Evolutionary conservation across 2,113 vertebrate genomes (phyloP), one percentile per base, ranked within the genome.

Genomic region (Vimba vimba): DNA sequence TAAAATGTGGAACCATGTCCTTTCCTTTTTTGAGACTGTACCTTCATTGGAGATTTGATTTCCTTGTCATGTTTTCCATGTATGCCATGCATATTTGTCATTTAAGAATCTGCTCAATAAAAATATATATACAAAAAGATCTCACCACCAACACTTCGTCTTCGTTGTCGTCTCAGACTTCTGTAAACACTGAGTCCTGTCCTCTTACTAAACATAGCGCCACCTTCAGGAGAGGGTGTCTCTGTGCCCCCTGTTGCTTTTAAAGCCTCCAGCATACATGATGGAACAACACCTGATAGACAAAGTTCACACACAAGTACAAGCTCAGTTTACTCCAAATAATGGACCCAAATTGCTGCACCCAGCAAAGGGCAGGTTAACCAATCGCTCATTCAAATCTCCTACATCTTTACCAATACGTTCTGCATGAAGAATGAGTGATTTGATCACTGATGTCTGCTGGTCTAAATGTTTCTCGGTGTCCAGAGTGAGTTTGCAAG

Each of bases 71-170:
- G 43, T 43, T 43, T 43, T 43, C 43, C 8, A 43, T 8, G 39
- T 43, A 43, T 43, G 39, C 39, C 39, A 43, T 43, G 43, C 8
- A 43, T 39, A 39, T 7, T 39, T 7, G 39, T 7, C 39, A 8
- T 43, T 43, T 43, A 43, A 43, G 2, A 43, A 43, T 10, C 43
- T 43, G 43, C 8, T 43, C 43, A 43, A 43, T 43, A 43, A 43
- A 43, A 43, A 43, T 10, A 43, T 2, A 43, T 10, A 9, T 43
- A 43, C 43, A 43, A 43, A 4, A 23, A 13, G 8, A 6, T 50
- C 89, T 88, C 68, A 91, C 91, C 91, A 76, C 91, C 90, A 45
- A 91, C 91, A 69, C 91, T 91, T 11, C 87, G 86, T 25, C 90
- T 86, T 43, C 89, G 73, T 47, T 91, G 91, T 12, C 89, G 55